phyloP scores from a whole-genome alignment of 1,140 invertebrate genomes.

The Brachionus koreanus region DNA sequence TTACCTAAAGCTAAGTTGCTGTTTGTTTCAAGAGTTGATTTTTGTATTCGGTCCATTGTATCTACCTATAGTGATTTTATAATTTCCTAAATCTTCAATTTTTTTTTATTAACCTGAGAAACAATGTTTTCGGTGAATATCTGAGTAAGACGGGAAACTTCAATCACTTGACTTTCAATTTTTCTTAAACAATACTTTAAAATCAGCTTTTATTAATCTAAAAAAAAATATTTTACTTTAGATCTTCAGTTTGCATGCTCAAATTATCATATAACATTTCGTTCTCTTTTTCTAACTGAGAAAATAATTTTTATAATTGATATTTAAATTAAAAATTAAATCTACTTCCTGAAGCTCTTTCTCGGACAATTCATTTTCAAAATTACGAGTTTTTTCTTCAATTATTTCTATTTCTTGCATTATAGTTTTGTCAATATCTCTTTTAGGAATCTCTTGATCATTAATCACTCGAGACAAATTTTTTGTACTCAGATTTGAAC shows the following conservation, averaged over 20 bases:
- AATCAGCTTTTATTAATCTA: not conserved
- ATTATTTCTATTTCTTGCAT: not conserved
- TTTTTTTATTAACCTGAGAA: not conserved
- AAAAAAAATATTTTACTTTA: conserved; percentile 5
- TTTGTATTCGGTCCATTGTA: conserved; percentile 32
- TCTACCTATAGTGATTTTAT: not conserved
- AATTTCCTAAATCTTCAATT: too few species aligned
- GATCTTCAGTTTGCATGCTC: conserved; percentile 13
- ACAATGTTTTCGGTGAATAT: conserved; percentile 44
- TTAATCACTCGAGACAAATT: not conserved
- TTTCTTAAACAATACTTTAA: not conserved
- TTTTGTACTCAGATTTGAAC: not conserved
- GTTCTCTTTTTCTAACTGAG: conserved; percentile 34
- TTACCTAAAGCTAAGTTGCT: conserved; percentile 3
- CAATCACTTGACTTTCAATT: conserved; percentile 41
- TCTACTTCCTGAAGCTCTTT: not conserved
- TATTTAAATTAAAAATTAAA: not conserved
- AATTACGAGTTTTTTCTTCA: not conserved
- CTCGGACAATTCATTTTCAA: not conserved
- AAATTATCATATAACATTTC: conserved; percentile 35
- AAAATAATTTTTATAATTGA: not conserved
- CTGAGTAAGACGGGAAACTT: conserved; percentile 27
- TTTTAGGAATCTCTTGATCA: not conserved
- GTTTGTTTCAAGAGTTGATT: conserved; percentile 24
- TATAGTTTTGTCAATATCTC: not conserved